These are phyloP conservation scores for Drepanosiphum platanoidis DNA, from an alignment of 2,888 invertebrate species.

Conservation along the genomic window DNA sequence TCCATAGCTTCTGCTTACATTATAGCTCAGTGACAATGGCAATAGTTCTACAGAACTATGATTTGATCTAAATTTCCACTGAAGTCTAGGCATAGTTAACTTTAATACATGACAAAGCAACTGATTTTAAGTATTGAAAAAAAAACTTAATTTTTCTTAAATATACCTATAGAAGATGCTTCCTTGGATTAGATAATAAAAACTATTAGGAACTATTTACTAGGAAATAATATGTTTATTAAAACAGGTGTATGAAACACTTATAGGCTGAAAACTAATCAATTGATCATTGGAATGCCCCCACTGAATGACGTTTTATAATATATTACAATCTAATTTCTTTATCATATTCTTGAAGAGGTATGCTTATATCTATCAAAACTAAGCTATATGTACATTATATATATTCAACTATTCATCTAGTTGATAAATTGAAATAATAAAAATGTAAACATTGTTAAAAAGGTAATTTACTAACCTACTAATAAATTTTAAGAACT, in stretches of 20 bases:
- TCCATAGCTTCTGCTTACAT: slow-evolving; percentile 60
- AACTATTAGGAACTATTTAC: slow-evolving; percentile 27
- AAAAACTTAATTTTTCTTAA: neutral
- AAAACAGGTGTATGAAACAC: slow-evolving; percentile 40
- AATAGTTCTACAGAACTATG: slow-evolving; percentile 59
- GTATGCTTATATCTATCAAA: slow-evolving; percentile 33
- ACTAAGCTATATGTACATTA: neutral
- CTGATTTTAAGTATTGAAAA: slow-evolving; percentile 6
- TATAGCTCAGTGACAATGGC: slow-evolving; percentile 58
- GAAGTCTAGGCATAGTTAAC: slow-evolving; percentile 57
- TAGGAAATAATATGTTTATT: slow-evolving; percentile 42
- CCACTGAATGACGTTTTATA: slow-evolving; percentile 38
- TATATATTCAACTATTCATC: slow-evolving; percentile 23
- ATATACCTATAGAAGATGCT: neutral
- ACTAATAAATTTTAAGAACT: slow-evolving; percentile 1
- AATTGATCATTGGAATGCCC: slow-evolving; percentile 55
- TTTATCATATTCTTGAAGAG: slow-evolving; percentile 48
- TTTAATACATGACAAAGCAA: slow-evolving; percentile 44
- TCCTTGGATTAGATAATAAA: slow-evolving; percentile 12
- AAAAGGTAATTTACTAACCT: slow-evolving; percentile 25
- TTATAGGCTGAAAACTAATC: slow-evolving; percentile 46
- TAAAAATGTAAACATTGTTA: slow-evolving; percentile 12
- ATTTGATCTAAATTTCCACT: slow-evolving; percentile 57
- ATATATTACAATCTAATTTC: slow-evolving; percentile 31
- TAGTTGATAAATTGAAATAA: slow-evolving; percentile 21